These are phyloP conservation scores for Tortrix viridana DNA, from an alignment of 2,888 invertebrate species.

Conservation along the genomic window DNA sequence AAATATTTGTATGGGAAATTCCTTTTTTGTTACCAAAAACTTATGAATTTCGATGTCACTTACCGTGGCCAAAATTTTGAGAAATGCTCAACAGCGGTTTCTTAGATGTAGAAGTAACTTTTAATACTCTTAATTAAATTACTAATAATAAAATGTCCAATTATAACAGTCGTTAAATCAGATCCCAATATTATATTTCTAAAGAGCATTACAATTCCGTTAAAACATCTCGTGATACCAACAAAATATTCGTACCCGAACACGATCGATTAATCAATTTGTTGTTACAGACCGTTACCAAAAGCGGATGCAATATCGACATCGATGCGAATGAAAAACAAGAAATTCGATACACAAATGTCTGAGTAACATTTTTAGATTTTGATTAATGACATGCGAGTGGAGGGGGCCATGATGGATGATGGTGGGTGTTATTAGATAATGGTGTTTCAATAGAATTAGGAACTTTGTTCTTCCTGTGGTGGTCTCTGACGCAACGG, in stretches of 20 bases:
- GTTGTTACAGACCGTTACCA: slow-evolving; percentile 37
- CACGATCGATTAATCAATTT: slow-evolving; percentile 35
- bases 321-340: slow-evolving; percentile 37
- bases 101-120: too few relatives aligned
- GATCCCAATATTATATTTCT: too few relatives aligned
- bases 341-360: slow-evolving; percentile 74
- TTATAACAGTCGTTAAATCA: too few relatives aligned
- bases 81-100: too few relatives aligned
- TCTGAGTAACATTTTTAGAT: slow-evolving; percentile 78
- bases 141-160: too few relatives aligned
- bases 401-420: slow-evolving; percentile 78
- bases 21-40: too few relatives aligned
- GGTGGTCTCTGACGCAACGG: too few relatives aligned
- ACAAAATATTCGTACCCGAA: slow-evolving; percentile 23
- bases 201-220: too few relatives aligned
- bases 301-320: slow-evolving; percentile 26
- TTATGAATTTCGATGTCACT: too few relatives aligned
- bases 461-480: slow-evolving; percentile 76
- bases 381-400: slow-evolving; percentile 80
- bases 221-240: neutral
- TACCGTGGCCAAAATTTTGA: too few relatives aligned
- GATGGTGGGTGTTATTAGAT: slow-evolving; percentile 76
- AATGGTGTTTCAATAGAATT: slow-evolving; percentile 82
- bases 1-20: too few relatives aligned
- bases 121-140: too few relatives aligned